Evolutionary conservation across 1,140 invertebrate genomes (phyloP), one percentile per base, ranked within the genome.

Genomic region (Cephus cinctus): DNA sequence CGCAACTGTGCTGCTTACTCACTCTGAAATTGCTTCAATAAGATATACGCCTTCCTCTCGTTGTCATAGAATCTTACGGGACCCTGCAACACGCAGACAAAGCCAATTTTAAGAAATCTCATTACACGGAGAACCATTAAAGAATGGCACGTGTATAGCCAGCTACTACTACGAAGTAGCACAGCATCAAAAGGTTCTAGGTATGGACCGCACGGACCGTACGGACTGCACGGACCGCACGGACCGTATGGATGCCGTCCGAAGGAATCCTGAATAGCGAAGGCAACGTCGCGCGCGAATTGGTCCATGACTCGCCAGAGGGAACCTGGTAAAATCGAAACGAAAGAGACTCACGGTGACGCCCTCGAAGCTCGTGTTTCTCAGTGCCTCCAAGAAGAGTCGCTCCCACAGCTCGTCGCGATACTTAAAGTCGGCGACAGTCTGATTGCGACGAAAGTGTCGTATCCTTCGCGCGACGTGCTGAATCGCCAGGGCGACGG

Each of bases 1-100:
- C n/a, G n/a, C n/a, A n/a, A n/a, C n/a, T n/a, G n/a, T n/a, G n/a
- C n/a, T n/a, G n/a, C n/a, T n/a, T 53, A 76, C 77, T 77, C 69
- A 87, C 86, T 80, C 82, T 96, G 93, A 71, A 96, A 97, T 69
- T 98, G 96, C 66, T 94, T 94, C 27, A 98, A 78, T 27, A 96
- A 78, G 36, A 98, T 95, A 47, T 90, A 89, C 0, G 96, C 96
- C 65, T 96, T 90, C 15, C 96, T 82, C 69, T 98, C 95, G 68
- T 98, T 98, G 63, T 96, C 90, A 56, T 91, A 90, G 76, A 99
- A 98, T 16, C 90, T 81, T 1, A 99, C 94, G 5, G 89, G 90
- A 22, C 96, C 96, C 92, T 93, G 73, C 53, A 77, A 81, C 57
- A 58, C n/a, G n/a, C n/a, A n/a, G n/a, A n/a, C n/a, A n/a, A n/a